Evolutionary conservation across 1,140 invertebrate species (phyloP), one percentile per base, ranked within the genome.

Genomic region (Araneus ventricosus): DNA sequence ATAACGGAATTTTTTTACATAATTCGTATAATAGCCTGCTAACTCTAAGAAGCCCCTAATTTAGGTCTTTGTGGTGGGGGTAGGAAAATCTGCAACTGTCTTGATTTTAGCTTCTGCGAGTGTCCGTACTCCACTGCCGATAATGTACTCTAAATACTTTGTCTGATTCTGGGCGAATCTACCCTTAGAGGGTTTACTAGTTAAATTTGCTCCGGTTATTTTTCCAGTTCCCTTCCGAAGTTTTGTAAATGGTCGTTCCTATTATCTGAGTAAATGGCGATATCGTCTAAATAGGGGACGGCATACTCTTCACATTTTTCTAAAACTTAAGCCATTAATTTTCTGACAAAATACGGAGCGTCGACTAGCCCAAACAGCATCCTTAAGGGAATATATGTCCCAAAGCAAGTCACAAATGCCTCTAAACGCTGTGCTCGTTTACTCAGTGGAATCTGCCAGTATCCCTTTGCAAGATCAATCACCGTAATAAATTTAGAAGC

Each of bases 401-500:
- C 57, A 10, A 59, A 59, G 17, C 8, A 22, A 59, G 57, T 59
- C 17, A 59, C 57, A 59, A 59, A 59, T 59, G 57, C 57, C 4
- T 17, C 57, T 4, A 22, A 14, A 22, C 14, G 8, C 39, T 41
- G 39, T 41, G 39, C 39, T 45, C 34, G 22, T 39, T 24, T 24
- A 79, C 95, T 94, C 1, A 95, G 87, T 4, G 95, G 30, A 94
- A 96, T 41, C 94, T 96, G 96, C 94, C 95, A 95, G 93, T 96
- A 97, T 0, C 96, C 96, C 34, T 94, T 87, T n/a, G 61, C 89
- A 79, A 96, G 94, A 95, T 96, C 96, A 3, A 97, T 94, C 4
- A 61, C 45, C 17, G 85, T 30, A 5, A 87, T 63, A 37, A 59
- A 87, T 8, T 5, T 87, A 10, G 85, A 24, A 8, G 85, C 27